phyloP scores from a whole-genome alignment of 2,113 vertebrate species.

The Fulica atra region DNA sequence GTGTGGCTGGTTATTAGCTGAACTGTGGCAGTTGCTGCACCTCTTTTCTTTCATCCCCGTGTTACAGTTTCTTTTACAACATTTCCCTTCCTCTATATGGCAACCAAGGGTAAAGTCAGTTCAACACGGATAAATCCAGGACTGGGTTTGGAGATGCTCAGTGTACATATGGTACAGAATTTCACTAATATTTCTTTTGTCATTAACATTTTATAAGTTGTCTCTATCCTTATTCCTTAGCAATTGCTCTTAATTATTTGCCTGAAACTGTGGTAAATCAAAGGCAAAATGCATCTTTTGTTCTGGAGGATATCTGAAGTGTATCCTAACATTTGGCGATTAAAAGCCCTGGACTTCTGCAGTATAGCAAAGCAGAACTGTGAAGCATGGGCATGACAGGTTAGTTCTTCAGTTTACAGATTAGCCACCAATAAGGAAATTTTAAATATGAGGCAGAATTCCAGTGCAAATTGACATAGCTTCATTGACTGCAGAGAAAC shows the following conservation, averaged over 20 bases:
- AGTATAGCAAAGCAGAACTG: neutral
- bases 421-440: neutral
- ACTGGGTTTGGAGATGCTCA: neutral
- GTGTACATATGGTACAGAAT: neutral
- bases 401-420: neutral
- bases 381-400: neutral
- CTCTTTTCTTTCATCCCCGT: neutral
- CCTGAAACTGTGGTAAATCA: neutral
- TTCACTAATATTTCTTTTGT: neutral
- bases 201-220: neutral
- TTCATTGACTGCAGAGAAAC: neutral
- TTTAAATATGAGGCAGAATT: neutral
- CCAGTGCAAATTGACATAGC: neutral
- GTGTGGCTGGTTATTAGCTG: neutral
- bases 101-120: neutral
- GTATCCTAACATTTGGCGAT: neutral
- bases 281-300: neutral
- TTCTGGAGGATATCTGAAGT: neutral
- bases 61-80: neutral
- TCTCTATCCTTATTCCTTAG: neutral
- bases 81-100: neutral
- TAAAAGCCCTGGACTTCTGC: neutral
- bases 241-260: neutral
- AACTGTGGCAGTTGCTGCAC: neutral
- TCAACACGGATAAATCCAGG: neutral